Evolutionary conservation across 2,888 invertebrate genomes (phyloP).

Genomic region (Fragum fragum): DNA sequence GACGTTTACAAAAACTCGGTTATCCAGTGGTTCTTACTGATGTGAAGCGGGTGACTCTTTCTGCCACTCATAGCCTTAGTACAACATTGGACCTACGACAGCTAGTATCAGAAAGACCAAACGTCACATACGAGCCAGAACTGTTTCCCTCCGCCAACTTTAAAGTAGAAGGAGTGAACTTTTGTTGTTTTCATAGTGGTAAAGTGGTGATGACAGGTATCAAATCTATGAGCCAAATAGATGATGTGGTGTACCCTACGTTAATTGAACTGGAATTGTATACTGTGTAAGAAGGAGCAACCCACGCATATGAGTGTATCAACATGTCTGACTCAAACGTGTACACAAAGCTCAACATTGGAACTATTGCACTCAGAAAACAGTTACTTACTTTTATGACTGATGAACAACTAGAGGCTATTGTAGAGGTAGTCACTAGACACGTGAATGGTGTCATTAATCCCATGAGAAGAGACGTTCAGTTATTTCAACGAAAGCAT

Average conservation of each 20-base stretch:
- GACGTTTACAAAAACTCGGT: conserved; percentile 35
- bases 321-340: conserved; percentile 15
- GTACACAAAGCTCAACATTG: conserved; percentile 7
- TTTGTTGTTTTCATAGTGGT: conserved; percentile 45
- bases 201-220: conserved; percentile 49
- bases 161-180: conserved; percentile 14
- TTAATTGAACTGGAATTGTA: conserved; percentile 26
- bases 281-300: conserved; percentile 8
- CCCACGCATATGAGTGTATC: background rate
- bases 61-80: conserved; percentile 26
- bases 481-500: conserved; percentile 23
- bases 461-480: conserved; percentile 34
- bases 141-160: conserved; percentile 32
- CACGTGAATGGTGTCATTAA: conserved; percentile 18
- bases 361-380: conserved; percentile 24
- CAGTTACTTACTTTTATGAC: conserved; percentile 21
- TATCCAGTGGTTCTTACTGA: background rate
- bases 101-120: conserved; percentile 10
- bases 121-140: conserved; percentile 34
- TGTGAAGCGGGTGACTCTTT: conserved; percentile 16
- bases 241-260: background rate
- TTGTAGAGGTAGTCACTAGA: conserved; percentile 20
- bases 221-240: conserved; percentile 6
- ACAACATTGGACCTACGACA: background rate
- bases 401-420: conserved; percentile 3